Evolutionary conservation across 2,888 invertebrate species (phyloP), one percentile per base, ranked within the genome.

Genomic region (Apamea anceps): DNA sequence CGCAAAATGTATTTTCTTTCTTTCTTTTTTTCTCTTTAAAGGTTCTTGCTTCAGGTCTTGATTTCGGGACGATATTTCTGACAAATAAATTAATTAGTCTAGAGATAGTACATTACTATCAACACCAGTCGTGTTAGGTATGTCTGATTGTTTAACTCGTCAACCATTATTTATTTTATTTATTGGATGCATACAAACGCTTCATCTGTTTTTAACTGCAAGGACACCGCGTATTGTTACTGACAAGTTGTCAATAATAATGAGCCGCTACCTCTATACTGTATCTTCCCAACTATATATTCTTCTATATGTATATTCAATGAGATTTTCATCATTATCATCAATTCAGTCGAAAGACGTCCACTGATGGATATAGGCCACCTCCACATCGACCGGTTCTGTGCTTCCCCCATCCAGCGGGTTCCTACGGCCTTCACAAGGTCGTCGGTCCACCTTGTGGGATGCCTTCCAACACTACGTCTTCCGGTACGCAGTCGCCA

Each of bases 201-300:
- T 76, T 45, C 72, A 77, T 37, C 63, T 42, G 57, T 70, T 72
- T 37, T 57, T n/a, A 71, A 45, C 18, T 5, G 60, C 78, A 81
- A 78, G 68, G 78, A 18, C 63, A 54, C 5, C 18, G n/a, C 0
- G n/a, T 57, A 62, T 80, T 68, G 45, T 45, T 57, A 42, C 28
- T 21, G 37, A 25, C 21, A 45, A 57, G 18, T 6, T 63, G 68
- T 70, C 80, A 75, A 80, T 68, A 75, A 70, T 63, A 70, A 68
- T 68, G 32, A 75, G 25, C 18, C 1, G 12, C 10, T 7, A 37
- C 4, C 10, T 32, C 7, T 54, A 28, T 28, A 10, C 72, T 37
- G 18, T 65, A 21, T 63, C n/a, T 54, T 76, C 18, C 48, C 6
- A 28, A 15, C 15, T 45, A 8, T n/a, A 18, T 25, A 32, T 10